Base-by-base conservation (phyloP, 2,888 invertebrate species). In the Euspilapteryx auroguttella region DNA sequence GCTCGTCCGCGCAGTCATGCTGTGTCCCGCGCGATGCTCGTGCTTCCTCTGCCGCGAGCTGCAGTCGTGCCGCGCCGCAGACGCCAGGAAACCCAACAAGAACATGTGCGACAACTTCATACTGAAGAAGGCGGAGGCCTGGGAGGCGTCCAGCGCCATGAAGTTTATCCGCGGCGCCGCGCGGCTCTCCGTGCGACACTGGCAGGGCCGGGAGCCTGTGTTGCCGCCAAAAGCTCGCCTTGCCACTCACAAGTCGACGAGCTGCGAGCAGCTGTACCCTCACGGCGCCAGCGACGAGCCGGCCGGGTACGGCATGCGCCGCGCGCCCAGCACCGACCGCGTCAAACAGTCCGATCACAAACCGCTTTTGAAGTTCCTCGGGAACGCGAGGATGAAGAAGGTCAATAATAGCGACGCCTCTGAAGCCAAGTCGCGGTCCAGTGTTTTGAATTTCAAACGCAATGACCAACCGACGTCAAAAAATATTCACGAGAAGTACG, bases 21-120 rank as follows among this genome's bases (percentile, higher is more conserved):
- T 79, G 73, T 86, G 86, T 69, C 77, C 80, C 46, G 79, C 82
- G 75, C 81, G 86, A 45, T 89, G 89, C 61, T 77, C 77, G 43
- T 89, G 89, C 64, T 81, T 85, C 49, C 76, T 89, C 48, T 89
- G 89, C 56, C 80, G 85, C 38, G 87, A 88, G 55, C 62, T 88
- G 43, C 82, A 79, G 44, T 81, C 80, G 41, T 83, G 79, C 51
- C 80, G 79, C 37, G 78, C 78, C 36, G 69, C 71, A 10, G 71
- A 71, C 40, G 57, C 66, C 27, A 55, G 68, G 38, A 73, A 65
- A 52, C 69, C 63, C 26, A 68, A 54, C 37, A 49, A 48, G 41
- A 65, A 50, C 42, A 66, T 65, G 64, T 54, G 66, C 36, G 73
- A 73, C 42, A 75, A 78, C 42, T 79, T 80, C 45, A 81, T 82